phyloP scores from a whole-genome alignment of 2,888 invertebrate genomes.

The Camptogramma bilineatum region DNA sequence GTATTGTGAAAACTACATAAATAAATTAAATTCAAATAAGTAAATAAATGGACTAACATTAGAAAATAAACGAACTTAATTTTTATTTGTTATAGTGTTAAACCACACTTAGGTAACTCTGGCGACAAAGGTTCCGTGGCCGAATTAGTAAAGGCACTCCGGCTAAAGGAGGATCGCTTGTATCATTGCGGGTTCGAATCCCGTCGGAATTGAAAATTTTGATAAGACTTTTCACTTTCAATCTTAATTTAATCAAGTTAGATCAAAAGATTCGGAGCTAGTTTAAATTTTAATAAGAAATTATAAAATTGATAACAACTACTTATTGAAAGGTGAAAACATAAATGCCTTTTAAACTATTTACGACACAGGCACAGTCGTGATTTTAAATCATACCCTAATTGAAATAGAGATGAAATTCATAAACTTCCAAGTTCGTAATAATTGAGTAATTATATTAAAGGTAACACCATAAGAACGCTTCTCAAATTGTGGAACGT shows the following conservation, averaged over 20 bases:
- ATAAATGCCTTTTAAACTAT: neutral
- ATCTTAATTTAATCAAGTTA: neutral
- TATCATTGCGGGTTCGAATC: no score
- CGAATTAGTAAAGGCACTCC: no score
- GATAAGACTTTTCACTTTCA: no score
- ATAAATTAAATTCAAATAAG: no score
- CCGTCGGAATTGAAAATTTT: no score
- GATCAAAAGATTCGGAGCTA: neutral
- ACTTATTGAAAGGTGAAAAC: neutral
- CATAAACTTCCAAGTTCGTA: neutral
- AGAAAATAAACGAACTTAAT: no score
- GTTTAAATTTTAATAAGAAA: neutral
- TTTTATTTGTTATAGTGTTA: no score
- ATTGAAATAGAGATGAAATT: conserved; percentile 14
- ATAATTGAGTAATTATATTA: conserved; percentile 13
- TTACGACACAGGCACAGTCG: neutral
- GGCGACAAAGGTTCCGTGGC: no score
- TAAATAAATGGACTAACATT: no score
- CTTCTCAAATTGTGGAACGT: conserved; percentile 36
- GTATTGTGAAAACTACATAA: no score
- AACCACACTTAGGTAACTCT: no score
- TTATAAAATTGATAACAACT: neutral
- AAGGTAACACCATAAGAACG: conserved; percentile 43
- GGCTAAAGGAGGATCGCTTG: no score
- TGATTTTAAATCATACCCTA: conserved; percentile 23